phyloP scores from a whole-genome alignment of 2,888 invertebrate species.

The Drosophila tripunctata region DNA sequence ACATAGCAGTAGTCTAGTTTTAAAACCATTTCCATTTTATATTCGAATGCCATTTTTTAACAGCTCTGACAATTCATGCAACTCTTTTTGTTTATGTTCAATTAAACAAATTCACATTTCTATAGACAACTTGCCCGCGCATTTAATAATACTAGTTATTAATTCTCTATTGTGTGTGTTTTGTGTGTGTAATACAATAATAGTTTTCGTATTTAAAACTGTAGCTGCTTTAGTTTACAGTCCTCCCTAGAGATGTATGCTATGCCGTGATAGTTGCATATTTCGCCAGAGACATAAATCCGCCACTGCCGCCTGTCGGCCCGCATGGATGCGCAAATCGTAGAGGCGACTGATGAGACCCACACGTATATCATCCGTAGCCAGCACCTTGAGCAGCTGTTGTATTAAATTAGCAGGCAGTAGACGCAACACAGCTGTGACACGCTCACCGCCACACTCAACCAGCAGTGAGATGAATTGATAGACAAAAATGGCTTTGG shows the following conservation, averaged over 20 bases:
- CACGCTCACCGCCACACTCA: conserved; percentile 90
- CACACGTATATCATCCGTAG: conserved; percentile 82
- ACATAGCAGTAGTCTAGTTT: no score
- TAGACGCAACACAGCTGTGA: conserved; percentile 89
- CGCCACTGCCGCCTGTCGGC: conserved; percentile 93
- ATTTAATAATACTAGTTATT: background rate
- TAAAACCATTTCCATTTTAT: no score
- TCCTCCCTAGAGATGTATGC: conserved; percentile 78
- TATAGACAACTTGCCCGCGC: background rate
- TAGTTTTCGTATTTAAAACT: no score
- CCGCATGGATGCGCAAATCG: conserved; percentile 90
- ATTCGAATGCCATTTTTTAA: no score
- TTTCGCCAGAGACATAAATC: conserved; percentile 94
- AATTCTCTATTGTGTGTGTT: background rate
- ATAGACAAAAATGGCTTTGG: conserved; percentile 92
- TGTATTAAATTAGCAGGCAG: conserved; percentile 91
- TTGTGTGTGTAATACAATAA: background rate
- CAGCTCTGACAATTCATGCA: no score
- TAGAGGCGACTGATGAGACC: conserved; percentile 85
- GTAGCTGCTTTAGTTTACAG: conserved; percentile 12
- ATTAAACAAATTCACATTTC: no score
- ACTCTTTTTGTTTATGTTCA: no score
- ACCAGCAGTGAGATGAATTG: conserved; percentile 91
- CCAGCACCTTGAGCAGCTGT: conserved; percentile 89
- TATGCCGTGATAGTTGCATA: conserved; percentile 86